Percentiles rank a stretch among this genome's conserved stretches.
Evolutionary conservation across 2,797 vertebrate species (phyloP).

Genomic region (Lepilemur ruficaudatus): DNA sequence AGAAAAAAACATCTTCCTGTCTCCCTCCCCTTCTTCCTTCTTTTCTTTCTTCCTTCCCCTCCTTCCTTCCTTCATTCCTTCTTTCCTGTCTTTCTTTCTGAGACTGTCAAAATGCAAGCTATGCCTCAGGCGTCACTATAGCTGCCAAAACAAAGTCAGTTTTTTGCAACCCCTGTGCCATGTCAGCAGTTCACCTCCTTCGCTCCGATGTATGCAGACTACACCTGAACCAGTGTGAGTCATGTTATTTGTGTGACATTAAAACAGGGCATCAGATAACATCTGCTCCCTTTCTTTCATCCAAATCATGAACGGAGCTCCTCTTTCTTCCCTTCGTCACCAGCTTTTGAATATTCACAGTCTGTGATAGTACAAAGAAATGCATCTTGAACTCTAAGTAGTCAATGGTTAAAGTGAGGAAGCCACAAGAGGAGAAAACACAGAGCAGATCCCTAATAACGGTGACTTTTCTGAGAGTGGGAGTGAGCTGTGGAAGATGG

Average conservation of each 20-base stretch:
- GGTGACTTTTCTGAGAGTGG: neutral
- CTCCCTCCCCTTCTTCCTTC: neutral
- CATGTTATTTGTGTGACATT: slow-evolving; percentile 44
- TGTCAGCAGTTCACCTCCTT: slow-evolving; percentile 51
- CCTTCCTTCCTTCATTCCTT: neutral
- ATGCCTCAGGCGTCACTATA: slow-evolving; percentile 56
- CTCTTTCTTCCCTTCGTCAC: slow-evolving; percentile 20
- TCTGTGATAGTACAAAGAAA: slow-evolving; percentile 24
- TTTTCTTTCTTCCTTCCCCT: rapidly evolving
- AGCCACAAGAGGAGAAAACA: neutral
- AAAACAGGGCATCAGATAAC: slow-evolving; percentile 59
- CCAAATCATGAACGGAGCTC: slow-evolving; percentile 39
- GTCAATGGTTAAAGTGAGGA: neutral
- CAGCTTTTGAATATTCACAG: neutral
- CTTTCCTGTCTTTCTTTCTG: neutral
- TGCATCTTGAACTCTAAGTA: slow-evolving; percentile 30
- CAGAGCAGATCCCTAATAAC: neutral
- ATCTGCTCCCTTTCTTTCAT: slow-evolving; percentile 62
- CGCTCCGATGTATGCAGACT: neutral
- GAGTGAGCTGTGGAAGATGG: neutral
- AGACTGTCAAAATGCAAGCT: slow-evolving; percentile 40
- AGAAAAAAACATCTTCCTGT: neutral
- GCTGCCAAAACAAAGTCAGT: slow-evolving; percentile 57
- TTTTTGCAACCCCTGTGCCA: neutral
- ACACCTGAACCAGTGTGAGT: slow-evolving; percentile 56